Evolutionary conservation across 2,113 vertebrate species (phyloP).

Genomic region (Myanophis thanlyinensis): DNA sequence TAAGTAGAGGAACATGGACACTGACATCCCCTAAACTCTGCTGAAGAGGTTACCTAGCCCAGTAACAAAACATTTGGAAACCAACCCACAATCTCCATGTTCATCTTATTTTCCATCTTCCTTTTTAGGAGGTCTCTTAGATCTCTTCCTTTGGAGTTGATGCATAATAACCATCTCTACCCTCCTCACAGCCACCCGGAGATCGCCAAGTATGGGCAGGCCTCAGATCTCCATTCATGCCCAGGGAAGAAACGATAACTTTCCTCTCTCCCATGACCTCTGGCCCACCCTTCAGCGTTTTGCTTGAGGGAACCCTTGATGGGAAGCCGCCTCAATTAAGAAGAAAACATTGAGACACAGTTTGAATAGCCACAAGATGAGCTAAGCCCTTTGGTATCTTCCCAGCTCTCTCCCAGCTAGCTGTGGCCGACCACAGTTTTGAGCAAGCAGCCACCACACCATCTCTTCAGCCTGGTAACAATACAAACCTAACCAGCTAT

Average conservation of each 20-base stretch:
- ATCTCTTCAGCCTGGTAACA: background rate
- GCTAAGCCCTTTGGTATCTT: background rate
- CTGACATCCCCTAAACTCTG: too few species aligned
- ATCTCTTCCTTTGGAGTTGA: background rate
- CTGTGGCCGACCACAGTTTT: constrained; percentile 17
- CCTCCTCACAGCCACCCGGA: background rate
- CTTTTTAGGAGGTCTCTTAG: background rate
- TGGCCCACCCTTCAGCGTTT: background rate
- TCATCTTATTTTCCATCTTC: background rate
- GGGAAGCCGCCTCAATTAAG: background rate
- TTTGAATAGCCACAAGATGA: constrained; percentile 10
- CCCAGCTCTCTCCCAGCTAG: background rate
- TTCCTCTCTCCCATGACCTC: background rate
- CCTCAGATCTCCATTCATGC: background rate
- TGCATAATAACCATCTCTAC: background rate
- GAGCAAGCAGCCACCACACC: constrained; percentile 1
- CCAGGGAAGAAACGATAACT: background rate
- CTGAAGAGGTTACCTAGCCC: background rate
- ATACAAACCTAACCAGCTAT: background rate
- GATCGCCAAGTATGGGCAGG: background rate
- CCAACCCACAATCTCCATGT: background rate
- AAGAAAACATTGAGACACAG: constrained; percentile 6
- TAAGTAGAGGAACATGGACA: too few species aligned
- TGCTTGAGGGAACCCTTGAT: background rate
- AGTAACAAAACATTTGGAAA: rapidly evolving